A percentile compares a stretch with the other conserved stretches of the same genome.
Evolutionary conservation across 2,797 vertebrate genomes (phyloP).

Genomic region (Neostethus bicornis): DNA sequence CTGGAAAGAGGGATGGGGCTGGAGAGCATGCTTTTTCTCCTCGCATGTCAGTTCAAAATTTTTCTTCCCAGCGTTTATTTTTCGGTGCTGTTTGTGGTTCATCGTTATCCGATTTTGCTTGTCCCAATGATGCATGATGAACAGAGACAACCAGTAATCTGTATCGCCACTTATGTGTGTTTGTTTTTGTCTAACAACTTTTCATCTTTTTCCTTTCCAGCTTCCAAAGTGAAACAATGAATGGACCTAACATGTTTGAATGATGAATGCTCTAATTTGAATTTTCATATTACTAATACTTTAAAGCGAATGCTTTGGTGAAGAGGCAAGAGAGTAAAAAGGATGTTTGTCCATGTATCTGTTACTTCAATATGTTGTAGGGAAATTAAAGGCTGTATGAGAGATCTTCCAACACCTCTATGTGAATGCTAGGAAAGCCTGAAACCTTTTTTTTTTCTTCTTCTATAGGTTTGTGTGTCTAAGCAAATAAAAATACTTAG

Average conservation of each 20-base stretch:
- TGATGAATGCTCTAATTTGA: slow-evolving; percentile 9
- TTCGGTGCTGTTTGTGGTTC: slow-evolving; percentile 53
- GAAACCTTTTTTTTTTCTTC: too few species aligned
- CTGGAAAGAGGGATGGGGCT: slow-evolving; percentile 41
- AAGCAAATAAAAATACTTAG: too few species aligned
- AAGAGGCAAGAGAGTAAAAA: background rate
- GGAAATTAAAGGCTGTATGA: too few species aligned
- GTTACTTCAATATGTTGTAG: background rate
- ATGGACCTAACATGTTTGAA: slow-evolving; percentile 22
- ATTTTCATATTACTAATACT: background rate
- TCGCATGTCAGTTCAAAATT: slow-evolving; percentile 69
- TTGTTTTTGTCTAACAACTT: slow-evolving; percentile 32
- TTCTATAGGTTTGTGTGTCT: too few species aligned
- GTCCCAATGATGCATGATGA: slow-evolving; percentile 69
- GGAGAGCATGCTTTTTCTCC: slow-evolving; percentile 68
- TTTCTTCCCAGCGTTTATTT: slow-evolving; percentile 39
- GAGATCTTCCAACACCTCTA: too few species aligned
- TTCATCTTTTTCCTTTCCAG: slow-evolving; percentile 63
- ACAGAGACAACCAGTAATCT: slow-evolving; percentile 45
- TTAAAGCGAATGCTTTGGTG: background rate
- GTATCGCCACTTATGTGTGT: slow-evolving; percentile 44
- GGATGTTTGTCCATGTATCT: background rate
- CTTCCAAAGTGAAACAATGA: slow-evolving; percentile 34
- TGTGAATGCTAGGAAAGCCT: too few species aligned
- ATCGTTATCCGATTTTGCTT: slow-evolving; percentile 53